Conservation (phyloP, 2,113 vertebrate species). For the Glaucomys volans region DNA sequence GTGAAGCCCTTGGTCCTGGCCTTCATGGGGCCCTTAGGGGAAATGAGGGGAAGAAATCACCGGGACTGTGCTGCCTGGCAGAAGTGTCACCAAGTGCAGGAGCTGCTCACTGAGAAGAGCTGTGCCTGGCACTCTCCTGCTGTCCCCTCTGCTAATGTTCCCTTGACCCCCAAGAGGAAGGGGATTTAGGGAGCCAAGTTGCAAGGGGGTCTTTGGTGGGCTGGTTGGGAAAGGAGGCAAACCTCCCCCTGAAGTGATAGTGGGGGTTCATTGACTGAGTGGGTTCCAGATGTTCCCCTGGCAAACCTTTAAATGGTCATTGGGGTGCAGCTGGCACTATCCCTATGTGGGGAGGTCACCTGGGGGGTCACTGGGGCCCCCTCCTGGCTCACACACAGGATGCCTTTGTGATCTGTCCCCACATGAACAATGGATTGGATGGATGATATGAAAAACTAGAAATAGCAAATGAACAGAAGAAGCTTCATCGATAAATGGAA, state of each 20-base stretch:
- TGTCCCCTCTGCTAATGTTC: fast-evolving
- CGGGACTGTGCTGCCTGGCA: background rate
- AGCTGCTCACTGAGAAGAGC: background rate
- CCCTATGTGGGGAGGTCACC: background rate
- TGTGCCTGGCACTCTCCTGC: fast-evolving
- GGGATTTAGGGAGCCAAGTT: background rate
- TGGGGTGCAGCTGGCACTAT: background rate
- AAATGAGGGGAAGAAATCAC: background rate
- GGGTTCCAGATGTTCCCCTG: no score
- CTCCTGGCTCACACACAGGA: fast-evolving
- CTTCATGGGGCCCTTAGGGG: background rate
- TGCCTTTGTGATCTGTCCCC: background rate
- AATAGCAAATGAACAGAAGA: background rate
- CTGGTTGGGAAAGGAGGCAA: fast-evolving
- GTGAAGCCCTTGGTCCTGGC: background rate
- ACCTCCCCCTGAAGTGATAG: no score
- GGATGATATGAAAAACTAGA: background rate
- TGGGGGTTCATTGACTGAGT: fast-evolving
- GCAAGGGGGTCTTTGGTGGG: no score
- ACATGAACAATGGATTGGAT: background rate
- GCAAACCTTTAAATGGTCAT: fast-evolving
- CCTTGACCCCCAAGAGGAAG: fast-evolving
- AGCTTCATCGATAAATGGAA: background rate
- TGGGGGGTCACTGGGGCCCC: background rate
- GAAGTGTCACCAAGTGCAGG: background rate